Evolutionary conservation across 2,888 invertebrate species (phyloP), one percentile per base, ranked within the genome.

Genomic region (Xanthorhoe designata): DNA sequence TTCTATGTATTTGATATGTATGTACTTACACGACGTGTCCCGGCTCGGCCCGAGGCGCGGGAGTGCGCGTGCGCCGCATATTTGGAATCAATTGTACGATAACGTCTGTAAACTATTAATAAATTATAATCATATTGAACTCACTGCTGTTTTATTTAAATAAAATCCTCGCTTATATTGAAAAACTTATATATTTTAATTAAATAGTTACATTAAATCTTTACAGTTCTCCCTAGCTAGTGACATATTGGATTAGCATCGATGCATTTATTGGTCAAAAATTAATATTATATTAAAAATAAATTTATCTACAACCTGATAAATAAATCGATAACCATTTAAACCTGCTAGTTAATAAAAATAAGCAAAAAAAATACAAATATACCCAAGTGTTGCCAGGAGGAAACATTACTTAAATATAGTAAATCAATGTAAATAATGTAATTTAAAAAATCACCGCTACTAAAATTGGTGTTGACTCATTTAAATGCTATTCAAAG

Each of bases 81-180:
- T 85, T 82, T 84, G 84, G 86, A 85, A 86, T 83, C 88, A 88
- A 85, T 89, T 92, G 91, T 92, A 91, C 90, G 90, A 92, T 92
- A 90, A 90, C 85, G 87, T 91, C 89, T 92, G 91, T 92, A 92
- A 92, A 92, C 92, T 94, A 93, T 92, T 93, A 91, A 92, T 93
- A 92, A 91, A 94, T 92, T 92, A 92, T 94, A 92, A 92, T 91
- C 91, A 87, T 91, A 92, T 90, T 91, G 90, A 90, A 90, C 47
- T 63, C 18, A 29, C 61, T 69, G 67, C 45, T 80, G 86, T 91
- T 89, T 92, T 75, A 90, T 89, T 88, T 76, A 1, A 79, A 79
- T 74, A 69, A 81, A 68, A 85, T 74, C 73, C 71, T 53, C 19
- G n/a, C 8, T 47, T 78, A 71, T 81, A 83, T 88, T 90, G 88